Evolutionary conservation across 1,140 invertebrate genomes (phyloP).

Genomic region (Dolichoris vasculosae): DNA sequence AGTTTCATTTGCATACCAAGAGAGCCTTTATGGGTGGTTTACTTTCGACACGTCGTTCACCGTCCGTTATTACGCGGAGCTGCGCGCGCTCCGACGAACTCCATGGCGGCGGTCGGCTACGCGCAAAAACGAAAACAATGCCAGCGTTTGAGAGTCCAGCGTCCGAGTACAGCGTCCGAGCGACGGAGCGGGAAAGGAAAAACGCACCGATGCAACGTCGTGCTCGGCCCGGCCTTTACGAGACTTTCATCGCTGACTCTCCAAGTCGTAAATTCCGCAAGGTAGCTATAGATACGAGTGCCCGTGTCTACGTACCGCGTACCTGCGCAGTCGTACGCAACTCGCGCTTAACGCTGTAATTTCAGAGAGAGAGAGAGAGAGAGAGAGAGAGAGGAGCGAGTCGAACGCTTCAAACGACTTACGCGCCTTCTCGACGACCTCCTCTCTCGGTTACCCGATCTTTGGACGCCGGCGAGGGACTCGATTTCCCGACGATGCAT

Average conservation of each 20-base stretch:
- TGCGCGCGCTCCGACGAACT: neutral
- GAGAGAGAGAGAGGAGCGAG: neutral
- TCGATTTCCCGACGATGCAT: neutral
- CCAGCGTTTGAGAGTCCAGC: neutral
- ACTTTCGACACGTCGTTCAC: slow-evolving; percentile 53
- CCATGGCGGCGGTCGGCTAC: neutral
- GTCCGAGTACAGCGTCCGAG: neutral
- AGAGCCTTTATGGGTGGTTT: slow-evolving; percentile 52
- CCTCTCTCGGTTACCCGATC: slow-evolving; percentile 31
- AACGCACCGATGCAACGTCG: slow-evolving; percentile 9
- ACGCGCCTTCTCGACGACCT: slow-evolving; percentile 43
- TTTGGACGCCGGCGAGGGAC: neutral
- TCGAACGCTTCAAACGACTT: neutral
- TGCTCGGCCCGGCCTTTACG: slow-evolving; percentile 57
- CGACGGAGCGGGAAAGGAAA: slow-evolving; percentile 24
- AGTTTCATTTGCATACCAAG: slow-evolving; percentile 53
- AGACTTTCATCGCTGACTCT: slow-evolving; percentile 67
- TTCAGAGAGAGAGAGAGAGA: slow-evolving; percentile 50
- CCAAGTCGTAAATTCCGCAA: slow-evolving; percentile 64
- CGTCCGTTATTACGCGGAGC: slow-evolving; percentile 46
- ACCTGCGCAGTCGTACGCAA: slow-evolving; percentile 54
- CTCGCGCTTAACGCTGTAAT: slow-evolving; percentile 66
- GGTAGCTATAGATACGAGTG: slow-evolving; percentile 9
- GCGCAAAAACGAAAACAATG: slow-evolving; percentile 43
- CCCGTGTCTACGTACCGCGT: neutral